Percentiles rank a stretch among this genome's conserved stretches.
Conservation (phyloP, 2,888 invertebrate genomes). For the Acronicta psi region DNA sequence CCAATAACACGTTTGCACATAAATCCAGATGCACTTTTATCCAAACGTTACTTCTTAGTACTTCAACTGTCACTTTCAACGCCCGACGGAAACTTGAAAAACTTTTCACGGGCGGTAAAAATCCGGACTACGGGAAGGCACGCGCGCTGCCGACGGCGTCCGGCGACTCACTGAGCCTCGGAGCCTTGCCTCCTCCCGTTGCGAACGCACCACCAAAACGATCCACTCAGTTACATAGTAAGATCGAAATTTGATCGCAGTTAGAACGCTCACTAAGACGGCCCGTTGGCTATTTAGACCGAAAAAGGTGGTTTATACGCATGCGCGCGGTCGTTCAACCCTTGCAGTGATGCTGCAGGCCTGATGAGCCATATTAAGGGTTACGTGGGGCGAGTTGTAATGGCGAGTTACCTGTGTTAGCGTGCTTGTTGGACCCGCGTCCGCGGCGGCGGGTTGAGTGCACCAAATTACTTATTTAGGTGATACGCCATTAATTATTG, state of each 20-base stretch:
- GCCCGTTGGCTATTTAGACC: conserved; percentile 78
- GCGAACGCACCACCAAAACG: conserved; percentile 72
- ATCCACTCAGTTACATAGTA: conserved; percentile 83
- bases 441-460: conserved; percentile 8
- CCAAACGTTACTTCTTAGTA: conserved; percentile 27
- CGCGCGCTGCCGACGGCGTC: conserved; percentile 70
- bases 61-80: conserved; percentile 45
- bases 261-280: conserved; percentile 82
- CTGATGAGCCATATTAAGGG: conserved; percentile 66
- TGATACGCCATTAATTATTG: conserved; percentile 26
- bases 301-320: conserved; percentile 72
- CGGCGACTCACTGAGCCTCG: conserved; percentile 72
- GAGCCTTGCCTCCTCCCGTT: conserved; percentile 57
- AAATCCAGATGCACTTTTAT: conserved; percentile 55
- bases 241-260: conserved; percentile 88
- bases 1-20: conserved; percentile 45
- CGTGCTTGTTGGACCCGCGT: conserved; percentile 12
- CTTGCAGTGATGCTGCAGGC: conserved; percentile 80
- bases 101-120: conserved; percentile 70
- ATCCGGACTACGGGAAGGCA: conserved; percentile 21
- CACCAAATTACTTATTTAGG: conserved; percentile 4
- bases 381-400: conserved; percentile 51
- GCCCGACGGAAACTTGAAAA: conserved; percentile 68
- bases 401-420: conserved; percentile 49
- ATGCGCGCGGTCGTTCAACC: conserved; percentile 82